A percentile compares a stretch with the other conserved stretches of the same genome.
These are phyloP conservation scores for Latrodectus geometricus DNA, from an alignment of 1,140 invertebrate species.

Conservation along the genomic window DNA sequence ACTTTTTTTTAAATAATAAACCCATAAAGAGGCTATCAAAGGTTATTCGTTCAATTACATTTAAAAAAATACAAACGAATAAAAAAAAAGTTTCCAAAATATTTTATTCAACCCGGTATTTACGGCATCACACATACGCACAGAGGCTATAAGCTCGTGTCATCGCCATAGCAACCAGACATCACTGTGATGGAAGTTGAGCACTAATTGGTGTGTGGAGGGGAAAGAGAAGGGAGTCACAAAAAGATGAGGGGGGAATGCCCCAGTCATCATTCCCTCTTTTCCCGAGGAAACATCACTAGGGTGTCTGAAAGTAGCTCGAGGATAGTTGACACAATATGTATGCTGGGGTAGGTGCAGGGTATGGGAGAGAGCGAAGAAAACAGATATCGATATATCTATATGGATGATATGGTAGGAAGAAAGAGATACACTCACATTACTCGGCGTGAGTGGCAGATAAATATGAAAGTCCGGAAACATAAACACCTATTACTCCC, in stretches of 20 bases:
- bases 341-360: background rate
- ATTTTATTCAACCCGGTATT: background rate
- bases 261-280: background rate
- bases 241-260: slow-evolving; percentile 2
- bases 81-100: background rate
- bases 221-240: background rate
- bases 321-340: slow-evolving; percentile 1
- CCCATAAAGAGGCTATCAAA: too few relatives aligned
- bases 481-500: background rate
- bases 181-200: slow-evolving; percentile 1
- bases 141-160: background rate
- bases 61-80: background rate
- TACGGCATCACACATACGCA: background rate
- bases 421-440: background rate
- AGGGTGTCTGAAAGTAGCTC: slow-evolving; percentile 4
- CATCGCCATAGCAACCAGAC: background rate
- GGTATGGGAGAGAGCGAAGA: background rate
- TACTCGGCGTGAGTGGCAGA: background rate
- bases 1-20: too few relatives aligned
- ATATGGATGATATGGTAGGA: background rate
- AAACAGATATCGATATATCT: background rate
- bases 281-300: background rate
- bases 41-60: too few relatives aligned
- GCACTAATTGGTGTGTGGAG: slow-evolving; percentile 9
- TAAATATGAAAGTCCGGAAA: background rate